Percentiles rank a stretch among this genome's conserved stretches.
phyloP scores from a whole-genome alignment of 2,113 vertebrate species.

The Merops nubicus region DNA sequence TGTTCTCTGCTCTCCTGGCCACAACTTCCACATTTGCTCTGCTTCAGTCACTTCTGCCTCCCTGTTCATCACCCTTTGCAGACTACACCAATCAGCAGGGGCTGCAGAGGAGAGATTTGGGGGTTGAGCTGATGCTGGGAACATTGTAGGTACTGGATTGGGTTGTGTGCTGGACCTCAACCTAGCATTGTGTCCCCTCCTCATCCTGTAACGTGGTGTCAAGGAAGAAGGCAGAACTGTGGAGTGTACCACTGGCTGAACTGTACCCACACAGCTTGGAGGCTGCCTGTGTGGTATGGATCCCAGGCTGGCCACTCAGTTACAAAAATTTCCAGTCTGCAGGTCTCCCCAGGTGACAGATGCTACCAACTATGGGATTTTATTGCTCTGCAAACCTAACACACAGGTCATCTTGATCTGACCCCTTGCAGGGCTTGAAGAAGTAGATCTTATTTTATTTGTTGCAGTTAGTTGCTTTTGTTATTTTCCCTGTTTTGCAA shows the following conservation, averaged over 20 bases:
- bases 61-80: neutral
- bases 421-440: neutral
- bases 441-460: neutral
- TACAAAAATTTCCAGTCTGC: neutral
- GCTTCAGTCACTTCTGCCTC: neutral
- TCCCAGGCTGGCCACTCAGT: neutral
- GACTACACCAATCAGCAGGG: neutral
- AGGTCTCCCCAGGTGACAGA: neutral
- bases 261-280: neutral
- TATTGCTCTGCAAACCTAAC: neutral
- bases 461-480: neutral
- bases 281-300: neutral
- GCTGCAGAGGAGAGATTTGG: neutral
- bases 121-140: neutral
- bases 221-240: neutral
- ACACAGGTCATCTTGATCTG: neutral
- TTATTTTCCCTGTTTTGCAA: neutral
- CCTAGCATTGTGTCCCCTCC: neutral
- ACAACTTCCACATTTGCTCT: rapidly evolving
- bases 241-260: neutral
- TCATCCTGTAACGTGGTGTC: rapidly evolving
- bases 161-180: neutral
- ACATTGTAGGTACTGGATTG: neutral
- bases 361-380: neutral
- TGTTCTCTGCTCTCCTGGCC: neutral